Base-by-base conservation (phyloP, 1,140 invertebrate genomes). In the Zaprionus tsacasi region DNA sequence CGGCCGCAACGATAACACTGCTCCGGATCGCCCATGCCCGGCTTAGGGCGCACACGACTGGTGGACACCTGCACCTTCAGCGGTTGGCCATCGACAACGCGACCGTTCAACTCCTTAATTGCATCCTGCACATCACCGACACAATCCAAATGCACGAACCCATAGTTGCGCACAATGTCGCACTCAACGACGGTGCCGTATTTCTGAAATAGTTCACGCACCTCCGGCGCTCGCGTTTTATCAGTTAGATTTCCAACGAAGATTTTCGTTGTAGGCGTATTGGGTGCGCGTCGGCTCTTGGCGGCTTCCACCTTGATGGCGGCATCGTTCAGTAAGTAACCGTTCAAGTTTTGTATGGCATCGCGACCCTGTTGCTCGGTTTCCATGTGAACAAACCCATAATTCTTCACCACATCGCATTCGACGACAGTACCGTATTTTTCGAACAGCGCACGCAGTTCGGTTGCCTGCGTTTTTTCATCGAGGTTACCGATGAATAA, bases 351-450 rank as follows among this genome's bases (percentile, higher is more conserved):
- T 93, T 97, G 96, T 92, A 98, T 98, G 52, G 98, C 97, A 92
- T 96, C 96, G 94, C 97, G 96, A 54, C 98, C 98, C 91, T 97
- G 96, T 89, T 97, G 95, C 93, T 98, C 97, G 93, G 96, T 97
- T 94, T 98, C 97, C 97, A 98, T 99, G 93, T 99, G 98, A 92
- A 99, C 97, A 95, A 99, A 99, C 85, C 97, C 98, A 96, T 98
- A 99, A 94, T 98, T 98, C 94, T 98, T 98, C 71, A 99, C 96
- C 90, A 99, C 97, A 94, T 98, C 98, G 93, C 98, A 99, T 94
- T 99, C 98, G 74, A 98, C 96, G 85, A 99, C 97, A 93, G 96
- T 97, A 91, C 98, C 98, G 96, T 96, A 98, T 92, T 98, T 97
- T 93, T 98, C 97, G 94, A 99, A 99, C 75, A 98, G 93, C 78